Percentiles rank a stretch among this genome's conserved stretches.
Evolutionary conservation across 2,888 invertebrate genomes (phyloP).

Genomic region (Selenia dentaria): DNA sequence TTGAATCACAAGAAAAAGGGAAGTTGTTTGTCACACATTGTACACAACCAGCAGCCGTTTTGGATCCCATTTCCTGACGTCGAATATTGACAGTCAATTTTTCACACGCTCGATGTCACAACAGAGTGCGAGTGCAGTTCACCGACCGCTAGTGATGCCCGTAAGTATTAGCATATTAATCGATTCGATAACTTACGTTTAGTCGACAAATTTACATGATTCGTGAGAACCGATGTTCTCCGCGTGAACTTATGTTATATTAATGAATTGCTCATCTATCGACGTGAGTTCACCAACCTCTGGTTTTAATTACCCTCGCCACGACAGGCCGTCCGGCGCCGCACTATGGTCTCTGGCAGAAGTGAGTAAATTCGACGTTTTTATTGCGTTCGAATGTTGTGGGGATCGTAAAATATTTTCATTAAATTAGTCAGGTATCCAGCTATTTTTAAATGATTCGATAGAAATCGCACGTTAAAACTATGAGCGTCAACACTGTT

Average conservation of each 20-base stretch:
- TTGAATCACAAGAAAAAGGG: too few species aligned
- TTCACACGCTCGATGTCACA: constrained; percentile 95
- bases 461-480: constrained; percentile 25
- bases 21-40: too few species aligned
- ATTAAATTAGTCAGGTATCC: constrained; percentile 40
- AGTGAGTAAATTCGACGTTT: constrained; percentile 41
- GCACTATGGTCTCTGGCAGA: constrained; percentile 23
- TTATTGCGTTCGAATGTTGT: constrained; percentile 41
- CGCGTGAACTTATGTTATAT: constrained; percentile 83
- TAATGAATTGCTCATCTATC: constrained; percentile 79
- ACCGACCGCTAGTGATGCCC: constrained; percentile 80
- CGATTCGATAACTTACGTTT: constrained; percentile 83
- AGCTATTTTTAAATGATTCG: constrained; percentile 38
- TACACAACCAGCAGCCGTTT: not conserved
- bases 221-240: constrained; percentile 80
- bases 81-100: constrained; percentile 61
- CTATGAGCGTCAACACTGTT: constrained; percentile 16
- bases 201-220: constrained; percentile 84
- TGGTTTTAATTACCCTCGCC: constrained; percentile 65
- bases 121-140: constrained; percentile 71
- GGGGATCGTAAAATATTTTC: constrained; percentile 37
- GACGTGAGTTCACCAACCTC: constrained; percentile 63
- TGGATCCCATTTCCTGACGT: constrained; percentile 9
- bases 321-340: constrained; percentile 46
- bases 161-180: constrained; percentile 82